Conservation (phyloP, 2,888 invertebrate genomes). For the Rotaria macrura region DNA sequence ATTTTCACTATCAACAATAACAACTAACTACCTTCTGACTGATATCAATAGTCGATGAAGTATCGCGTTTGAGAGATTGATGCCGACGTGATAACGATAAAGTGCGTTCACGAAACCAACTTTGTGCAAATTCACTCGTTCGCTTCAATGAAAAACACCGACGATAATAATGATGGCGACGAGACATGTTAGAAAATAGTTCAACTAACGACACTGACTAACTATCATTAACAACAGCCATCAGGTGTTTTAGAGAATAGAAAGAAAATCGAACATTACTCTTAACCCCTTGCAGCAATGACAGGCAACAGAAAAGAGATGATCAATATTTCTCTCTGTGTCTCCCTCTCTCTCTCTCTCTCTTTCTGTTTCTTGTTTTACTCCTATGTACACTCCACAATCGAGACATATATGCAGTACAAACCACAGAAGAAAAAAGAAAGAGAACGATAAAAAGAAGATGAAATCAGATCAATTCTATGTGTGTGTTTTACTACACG, state of each 20-base stretch:
- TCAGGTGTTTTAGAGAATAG: background rate
- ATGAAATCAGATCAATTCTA: background rate
- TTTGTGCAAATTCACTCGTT: background rate
- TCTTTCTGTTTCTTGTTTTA: background rate
- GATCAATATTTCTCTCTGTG: background rate
- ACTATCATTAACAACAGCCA: background rate
- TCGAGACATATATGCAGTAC: background rate
- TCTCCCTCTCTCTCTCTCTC: background rate
- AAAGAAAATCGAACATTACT: background rate
- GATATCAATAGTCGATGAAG: background rate
- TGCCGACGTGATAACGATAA: background rate
- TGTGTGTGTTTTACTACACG: background rate
- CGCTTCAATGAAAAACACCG: conserved; percentile 8
- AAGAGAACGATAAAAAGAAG: background rate
- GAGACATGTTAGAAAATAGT: background rate
- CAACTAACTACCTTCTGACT: conserved; percentile 1
- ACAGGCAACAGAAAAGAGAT: background rate
- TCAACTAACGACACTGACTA: background rate
- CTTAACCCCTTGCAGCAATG: background rate
- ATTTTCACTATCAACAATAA: background rate
- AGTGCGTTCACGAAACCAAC: background rate
- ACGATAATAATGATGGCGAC: background rate
- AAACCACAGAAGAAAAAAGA: background rate
- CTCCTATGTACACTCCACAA: background rate
- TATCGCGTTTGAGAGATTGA: background rate